Evolutionary conservation across 2,797 vertebrate species (phyloP).

Genomic region (Acrocephalus scirpaceus): DNA sequence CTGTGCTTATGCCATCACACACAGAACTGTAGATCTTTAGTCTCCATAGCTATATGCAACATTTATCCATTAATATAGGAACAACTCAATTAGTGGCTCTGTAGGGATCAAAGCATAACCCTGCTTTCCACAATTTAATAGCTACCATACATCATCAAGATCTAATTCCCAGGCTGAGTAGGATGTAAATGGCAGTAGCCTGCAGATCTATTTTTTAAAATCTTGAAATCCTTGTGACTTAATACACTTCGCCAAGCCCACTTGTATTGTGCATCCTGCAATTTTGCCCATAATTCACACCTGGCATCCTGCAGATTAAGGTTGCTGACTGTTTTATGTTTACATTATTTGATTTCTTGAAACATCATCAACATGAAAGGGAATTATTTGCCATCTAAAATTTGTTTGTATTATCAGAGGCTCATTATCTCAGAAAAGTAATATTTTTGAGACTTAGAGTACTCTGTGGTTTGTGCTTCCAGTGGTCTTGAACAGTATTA

Average conservation of each 20-base stretch:
- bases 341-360: slow-evolving; percentile 63
- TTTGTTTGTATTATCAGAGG: slow-evolving; percentile 25
- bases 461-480: not conserved
- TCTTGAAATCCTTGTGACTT: slow-evolving; percentile 40
- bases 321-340: slow-evolving; percentile 4
- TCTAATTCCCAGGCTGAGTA: slow-evolving; percentile 67
- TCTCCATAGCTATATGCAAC: slow-evolving; percentile 53
- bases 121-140: slow-evolving; percentile 66
- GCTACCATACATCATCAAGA: slow-evolving; percentile 66
- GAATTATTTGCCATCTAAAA: slow-evolving; percentile 39
- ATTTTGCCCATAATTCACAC: slow-evolving; percentile 42
- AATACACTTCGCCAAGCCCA: slow-evolving; percentile 21
- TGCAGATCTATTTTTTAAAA: slow-evolving; percentile 36
- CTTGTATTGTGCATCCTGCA: not conserved
- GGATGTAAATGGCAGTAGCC: slow-evolving; percentile 56
- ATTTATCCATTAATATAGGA: slow-evolving; percentile 70
- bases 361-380: slow-evolving; percentile 38
- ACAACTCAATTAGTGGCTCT: slow-evolving; percentile 74
- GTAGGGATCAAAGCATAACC: slow-evolving; percentile 51
- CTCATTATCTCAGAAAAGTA: slow-evolving; percentile 27
- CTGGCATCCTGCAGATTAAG: slow-evolving; percentile 39
- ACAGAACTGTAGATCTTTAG: slow-evolving; percentile 16
- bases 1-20: slow-evolving; percentile 5
- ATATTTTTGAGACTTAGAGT: not conserved
- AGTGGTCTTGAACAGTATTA: not conserved